Conservation (phyloP, 2,797 vertebrate genomes). For the Neoniphon sammara region DNA sequence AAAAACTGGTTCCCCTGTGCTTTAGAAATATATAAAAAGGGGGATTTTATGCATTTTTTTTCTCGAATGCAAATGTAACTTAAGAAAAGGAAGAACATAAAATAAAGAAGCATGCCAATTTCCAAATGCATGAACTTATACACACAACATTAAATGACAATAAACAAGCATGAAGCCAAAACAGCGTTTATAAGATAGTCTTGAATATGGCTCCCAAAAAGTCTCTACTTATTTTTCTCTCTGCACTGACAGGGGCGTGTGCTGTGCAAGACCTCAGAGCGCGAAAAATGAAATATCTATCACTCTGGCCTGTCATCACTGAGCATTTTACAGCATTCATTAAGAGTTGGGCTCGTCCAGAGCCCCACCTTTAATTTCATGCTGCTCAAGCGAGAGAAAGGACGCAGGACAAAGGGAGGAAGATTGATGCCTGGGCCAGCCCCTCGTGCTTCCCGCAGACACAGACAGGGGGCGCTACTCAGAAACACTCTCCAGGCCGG, state of each 20-base stretch:
- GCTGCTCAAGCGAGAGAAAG: slow-evolving; percentile 81
- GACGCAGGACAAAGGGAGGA: slow-evolving; percentile 79
- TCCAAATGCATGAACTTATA: slow-evolving; percentile 5
- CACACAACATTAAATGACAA: not conserved
- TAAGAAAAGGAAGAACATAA: not conserved
- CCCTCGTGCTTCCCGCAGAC: slow-evolving; percentile 48
- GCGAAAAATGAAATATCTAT: slow-evolving; percentile 79
- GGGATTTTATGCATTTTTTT: not conserved
- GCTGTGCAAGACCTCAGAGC: slow-evolving; percentile 50
- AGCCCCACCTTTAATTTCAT: slow-evolving; percentile 85
- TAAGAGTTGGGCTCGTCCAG: slow-evolving; percentile 69
- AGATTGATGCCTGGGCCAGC: slow-evolving; percentile 77
- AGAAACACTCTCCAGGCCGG: slow-evolving; percentile 1
- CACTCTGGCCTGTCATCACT: slow-evolving; percentile 76
- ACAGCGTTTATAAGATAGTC: slow-evolving; percentile 7
- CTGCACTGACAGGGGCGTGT: slow-evolving; percentile 36
- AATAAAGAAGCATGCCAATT: slow-evolving; percentile 3
- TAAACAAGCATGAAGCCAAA: not conserved
- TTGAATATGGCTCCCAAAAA: slow-evolving; percentile 8
- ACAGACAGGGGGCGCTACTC: slow-evolving; percentile 73
- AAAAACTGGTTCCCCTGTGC: not conserved
- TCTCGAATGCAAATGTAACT: not conserved
- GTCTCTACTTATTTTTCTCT: slow-evolving; percentile 27
- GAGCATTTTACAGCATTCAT: slow-evolving; percentile 82
- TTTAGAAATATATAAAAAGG: not conserved